phyloP scores from a whole-genome alignment of 64 coral and sea anemone genomes.

The Trachythela sp. region DNA sequence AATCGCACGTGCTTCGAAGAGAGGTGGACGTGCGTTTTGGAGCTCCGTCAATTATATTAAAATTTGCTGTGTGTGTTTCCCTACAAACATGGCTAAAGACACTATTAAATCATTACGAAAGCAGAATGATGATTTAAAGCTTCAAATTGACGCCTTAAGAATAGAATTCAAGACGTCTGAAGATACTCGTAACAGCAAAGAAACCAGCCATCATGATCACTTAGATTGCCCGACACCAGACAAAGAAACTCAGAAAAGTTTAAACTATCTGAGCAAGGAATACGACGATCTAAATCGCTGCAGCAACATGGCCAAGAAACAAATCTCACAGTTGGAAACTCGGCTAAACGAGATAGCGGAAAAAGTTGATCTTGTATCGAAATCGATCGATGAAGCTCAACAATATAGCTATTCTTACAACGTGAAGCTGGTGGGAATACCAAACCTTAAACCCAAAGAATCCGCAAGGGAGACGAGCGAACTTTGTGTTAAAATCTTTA shows the following conservation, averaged over 20 bases:
- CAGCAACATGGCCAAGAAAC: background rate
- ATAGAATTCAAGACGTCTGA: background rate
- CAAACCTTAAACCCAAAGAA: constrained; percentile 18
- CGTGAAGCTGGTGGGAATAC: constrained; percentile 50
- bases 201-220: background rate
- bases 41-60: too few relatives aligned
- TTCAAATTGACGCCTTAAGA: background rate
- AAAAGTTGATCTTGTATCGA: background rate
- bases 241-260: background rate
- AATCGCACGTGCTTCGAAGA: too few relatives aligned
- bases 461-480: constrained; percentile 13
- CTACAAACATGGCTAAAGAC: too few relatives aligned
- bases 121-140: background rate
- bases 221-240: background rate
- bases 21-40: too few relatives aligned
- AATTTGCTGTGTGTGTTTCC: too few relatives aligned
- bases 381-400: constrained; percentile 31
- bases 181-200: background rate
- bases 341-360: constrained; percentile 9
- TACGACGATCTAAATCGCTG: constrained; percentile 8
- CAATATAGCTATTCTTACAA: constrained; percentile 52
- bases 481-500: constrained; percentile 30
- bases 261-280: background rate
- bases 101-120: background rate
- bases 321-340: background rate